Evolutionary conservation across 1,140 invertebrate genomes (phyloP), one percentile per base, ranked within the genome.

Genomic region (Brachionus calyciflorus): DNA sequence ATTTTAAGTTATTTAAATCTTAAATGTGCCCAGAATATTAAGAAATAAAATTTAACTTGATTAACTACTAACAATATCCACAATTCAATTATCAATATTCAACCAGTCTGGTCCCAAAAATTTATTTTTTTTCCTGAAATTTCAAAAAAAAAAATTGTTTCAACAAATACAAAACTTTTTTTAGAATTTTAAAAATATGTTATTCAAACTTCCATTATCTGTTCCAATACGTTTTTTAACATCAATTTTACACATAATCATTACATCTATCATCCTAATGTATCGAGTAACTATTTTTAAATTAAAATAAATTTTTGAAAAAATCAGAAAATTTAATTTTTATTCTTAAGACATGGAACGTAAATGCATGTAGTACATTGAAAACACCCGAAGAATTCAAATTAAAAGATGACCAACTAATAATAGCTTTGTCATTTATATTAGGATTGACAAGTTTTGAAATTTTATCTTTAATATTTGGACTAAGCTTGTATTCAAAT

Each of bases 371-470:
- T n/a, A 37, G n/a, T 33, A 33, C 28, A 19, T 12, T 51, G 2
- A 51, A 7, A 7, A 51, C 21, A n/a, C 19, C 24, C 19, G 12
- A 51, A 51, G 44, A 51, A 24, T 5, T 51, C 2, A 55, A 49
- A 17, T 46, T 73, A 6, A 49, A 55, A 73, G 69, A 73, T 19
- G 51, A 49, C 19, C 69, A 73, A 40, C 51, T 73, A 14, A 73
- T 55, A 3, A 51, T 73, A 21, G 69, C 69, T 14, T 6, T 73
- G 19, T 14, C 69, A n/a, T 73, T 73, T 37, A 73, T 73, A 17
- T 40, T 73, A 33, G 69, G 9, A n/a, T 14, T 73, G 1, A 19
- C 69, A 10, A 41, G 69, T 19, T 41, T 73, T 19, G 69, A 73
- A 41, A 19, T 73, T 12, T 30, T 55, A 21, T 73, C 69, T 24